These are phyloP conservation scores for Heliconius nattereri DNA, from an alignment of 1,140 invertebrate species.

Conservation along the genomic window DNA sequence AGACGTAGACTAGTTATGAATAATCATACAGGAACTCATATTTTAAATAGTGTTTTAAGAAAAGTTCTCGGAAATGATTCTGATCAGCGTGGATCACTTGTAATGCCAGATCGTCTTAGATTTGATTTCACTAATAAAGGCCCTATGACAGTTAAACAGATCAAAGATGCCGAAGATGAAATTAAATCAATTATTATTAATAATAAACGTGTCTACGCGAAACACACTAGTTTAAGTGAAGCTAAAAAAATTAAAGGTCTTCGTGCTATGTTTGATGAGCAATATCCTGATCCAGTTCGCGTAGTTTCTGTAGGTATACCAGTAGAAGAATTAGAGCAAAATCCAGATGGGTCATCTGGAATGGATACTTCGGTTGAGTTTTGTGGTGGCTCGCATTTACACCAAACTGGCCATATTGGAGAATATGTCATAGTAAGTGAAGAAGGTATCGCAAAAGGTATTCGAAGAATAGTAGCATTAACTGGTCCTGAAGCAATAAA, in stretches of 20 bases:
- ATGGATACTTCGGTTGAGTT: constrained; percentile 98
- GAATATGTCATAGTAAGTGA: constrained; percentile 98
- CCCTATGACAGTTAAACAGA: constrained; percentile 92
- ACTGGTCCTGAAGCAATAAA: constrained; percentile 96
- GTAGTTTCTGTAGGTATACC: constrained; percentile 97
- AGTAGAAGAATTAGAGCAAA: constrained; percentile 92
- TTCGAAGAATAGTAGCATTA: constrained; percentile 97
- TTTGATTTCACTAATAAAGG: constrained; percentile 99
- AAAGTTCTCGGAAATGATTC: constrained; percentile 94
- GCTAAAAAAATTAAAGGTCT: constrained; percentile 97
- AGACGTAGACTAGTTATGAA: constrained; percentile 96
- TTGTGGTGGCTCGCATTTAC: constrained; percentile 98
- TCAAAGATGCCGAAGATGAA: constrained; percentile 92
- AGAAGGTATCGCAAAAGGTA: constrained; percentile 99
- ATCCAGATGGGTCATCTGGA: constrained; percentile 90
- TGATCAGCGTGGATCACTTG: constrained; percentile 99
- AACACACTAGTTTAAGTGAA: constrained; percentile 90
- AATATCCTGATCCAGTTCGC: constrained; percentile 99
- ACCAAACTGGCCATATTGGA: constrained; percentile 94
- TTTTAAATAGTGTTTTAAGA: constrained; percentile 96
- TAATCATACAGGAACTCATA: constrained; percentile 99
- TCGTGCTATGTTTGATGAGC: constrained; percentile 98
- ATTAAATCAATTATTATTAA: constrained; percentile 89
- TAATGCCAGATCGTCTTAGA: constrained; percentile 96
- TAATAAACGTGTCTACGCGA: constrained; percentile 94